Evolutionary conservation across 2,113 vertebrate species (phyloP).

Genomic region (Thunnus thynnus): DNA sequence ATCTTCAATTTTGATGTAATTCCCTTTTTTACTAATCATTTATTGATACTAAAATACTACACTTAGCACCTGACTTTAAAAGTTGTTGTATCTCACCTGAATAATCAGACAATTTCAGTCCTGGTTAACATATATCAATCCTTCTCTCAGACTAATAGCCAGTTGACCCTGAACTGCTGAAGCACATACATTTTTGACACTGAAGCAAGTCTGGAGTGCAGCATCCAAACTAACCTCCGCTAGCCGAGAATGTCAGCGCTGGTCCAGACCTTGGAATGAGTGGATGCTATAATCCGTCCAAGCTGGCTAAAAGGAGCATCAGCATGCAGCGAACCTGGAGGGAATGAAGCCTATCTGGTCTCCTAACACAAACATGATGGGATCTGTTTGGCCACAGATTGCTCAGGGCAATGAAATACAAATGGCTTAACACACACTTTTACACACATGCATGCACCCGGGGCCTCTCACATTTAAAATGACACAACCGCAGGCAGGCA

Average conservation of each 20-base stretch:
- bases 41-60: background rate
- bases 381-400: conserved; percentile 69
- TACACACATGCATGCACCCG: conserved; percentile 47
- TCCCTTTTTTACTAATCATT: background rate
- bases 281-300: conserved; percentile 31
- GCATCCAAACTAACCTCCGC: conserved; percentile 23
- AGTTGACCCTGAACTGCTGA: conserved; percentile 22
- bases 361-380: conserved; percentile 75
- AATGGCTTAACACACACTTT: conserved; percentile 58
- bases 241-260: background rate
- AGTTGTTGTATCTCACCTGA: background rate
- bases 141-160: conserved; percentile 1
- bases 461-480: conserved; percentile 19
- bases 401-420: conserved; percentile 69
- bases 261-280: conserved; percentile 16
- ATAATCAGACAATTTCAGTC: background rate
- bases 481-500: conserved; percentile 5
- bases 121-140: background rate
- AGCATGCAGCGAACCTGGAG: conserved; percentile 56
- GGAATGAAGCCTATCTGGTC: conserved; percentile 61
- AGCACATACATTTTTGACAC: background rate
- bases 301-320: conserved; percentile 62
- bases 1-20: too few relatives aligned
- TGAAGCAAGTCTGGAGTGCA: conserved; percentile 1
- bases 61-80: background rate